Evolutionary conservation across 2,797 vertebrate genomes (phyloP).

Genomic region (Sylvia borin): DNA sequence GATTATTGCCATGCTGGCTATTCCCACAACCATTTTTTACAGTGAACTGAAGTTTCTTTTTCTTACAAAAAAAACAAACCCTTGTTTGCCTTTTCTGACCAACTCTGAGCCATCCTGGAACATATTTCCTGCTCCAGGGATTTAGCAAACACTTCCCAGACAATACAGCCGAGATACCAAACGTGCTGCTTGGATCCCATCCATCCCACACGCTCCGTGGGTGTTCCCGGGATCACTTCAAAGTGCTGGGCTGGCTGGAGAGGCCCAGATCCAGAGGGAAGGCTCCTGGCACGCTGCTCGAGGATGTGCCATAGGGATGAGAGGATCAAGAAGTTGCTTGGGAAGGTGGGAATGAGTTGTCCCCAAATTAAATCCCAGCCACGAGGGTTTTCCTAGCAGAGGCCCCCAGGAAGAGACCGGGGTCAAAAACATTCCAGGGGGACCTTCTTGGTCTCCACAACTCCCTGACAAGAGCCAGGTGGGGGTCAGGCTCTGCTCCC

Average conservation of each 20-base stretch:
- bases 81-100: constrained; percentile 11
- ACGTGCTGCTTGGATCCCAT: background rate
- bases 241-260: background rate
- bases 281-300: background rate
- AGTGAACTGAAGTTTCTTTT: background rate
- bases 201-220: background rate
- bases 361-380: background rate
- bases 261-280: background rate
- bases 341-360: background rate
- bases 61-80: background rate
- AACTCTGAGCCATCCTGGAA: background rate
- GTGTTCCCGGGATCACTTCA: background rate
- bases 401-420: background rate
- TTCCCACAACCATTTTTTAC: background rate
- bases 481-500: background rate
- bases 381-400: background rate
- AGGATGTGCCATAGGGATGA: background rate
- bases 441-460: background rate
- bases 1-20: background rate
- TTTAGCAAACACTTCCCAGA: constrained; percentile 32
- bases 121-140: background rate
- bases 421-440: background rate
- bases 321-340: background rate
- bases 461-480: background rate
- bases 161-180: background rate